Percentiles rank a stretch among this genome's conserved stretches.
Evolutionary conservation across 2,888 invertebrate genomes (phyloP).

Genomic region (Hedya salicella): DNA sequence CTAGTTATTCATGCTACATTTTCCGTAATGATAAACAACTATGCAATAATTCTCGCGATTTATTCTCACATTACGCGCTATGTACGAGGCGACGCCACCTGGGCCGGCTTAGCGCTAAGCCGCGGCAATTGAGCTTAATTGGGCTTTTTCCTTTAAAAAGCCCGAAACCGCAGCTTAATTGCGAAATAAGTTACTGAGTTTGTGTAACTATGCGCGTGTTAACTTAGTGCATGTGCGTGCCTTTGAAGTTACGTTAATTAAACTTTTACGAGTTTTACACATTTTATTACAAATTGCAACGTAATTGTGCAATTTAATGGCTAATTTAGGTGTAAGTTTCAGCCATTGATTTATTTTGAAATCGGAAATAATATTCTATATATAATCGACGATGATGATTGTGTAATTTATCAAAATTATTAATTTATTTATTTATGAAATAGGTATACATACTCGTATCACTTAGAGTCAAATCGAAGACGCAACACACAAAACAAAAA

Average conservation of each 20-base stretch:
- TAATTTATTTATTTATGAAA: no score
- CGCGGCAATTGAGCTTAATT: constrained; percentile 41
- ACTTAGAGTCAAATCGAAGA: no score
- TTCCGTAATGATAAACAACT: constrained; percentile 36
- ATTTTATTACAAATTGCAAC: no score
- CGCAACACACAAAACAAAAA: no score
- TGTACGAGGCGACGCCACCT: constrained; percentile 31
- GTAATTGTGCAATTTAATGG: no score
- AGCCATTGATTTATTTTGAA: no score
- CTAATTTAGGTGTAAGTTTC: no score
- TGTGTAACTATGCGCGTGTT: not conserved
- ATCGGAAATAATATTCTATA: no score
- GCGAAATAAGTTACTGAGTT: constrained; percentile 18
- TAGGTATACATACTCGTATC: no score
- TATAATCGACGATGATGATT: no score
- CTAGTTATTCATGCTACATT: constrained; percentile 8
- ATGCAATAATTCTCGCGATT: constrained; percentile 32
- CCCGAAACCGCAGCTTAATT: constrained; percentile 26
- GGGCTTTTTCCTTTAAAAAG: constrained; percentile 37
- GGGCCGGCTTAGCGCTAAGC: constrained; percentile 40
- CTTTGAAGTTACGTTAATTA: not conserved
- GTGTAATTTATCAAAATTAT: no score
- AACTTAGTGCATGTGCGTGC: not conserved
- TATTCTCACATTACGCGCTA: constrained; percentile 29
- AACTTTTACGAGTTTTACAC: no score